phyloP scores from a whole-genome alignment of 2,888 invertebrate species.

The Orthonevra nobilis region DNA sequence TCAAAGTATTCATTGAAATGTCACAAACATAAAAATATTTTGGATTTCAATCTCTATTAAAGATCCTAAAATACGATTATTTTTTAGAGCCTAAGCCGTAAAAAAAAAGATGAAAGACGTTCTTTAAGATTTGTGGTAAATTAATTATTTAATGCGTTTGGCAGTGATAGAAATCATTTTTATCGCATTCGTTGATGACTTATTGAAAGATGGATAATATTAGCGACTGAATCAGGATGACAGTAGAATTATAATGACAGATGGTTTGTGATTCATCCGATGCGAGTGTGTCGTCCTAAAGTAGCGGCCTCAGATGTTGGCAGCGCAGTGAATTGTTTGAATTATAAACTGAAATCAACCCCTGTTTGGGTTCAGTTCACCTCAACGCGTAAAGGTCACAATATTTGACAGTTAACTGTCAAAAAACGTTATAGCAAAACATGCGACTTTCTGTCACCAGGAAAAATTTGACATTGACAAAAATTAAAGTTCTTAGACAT shows the following conservation, averaged over 20 bases:
- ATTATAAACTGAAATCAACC: too few species aligned
- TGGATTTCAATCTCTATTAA: neutral
- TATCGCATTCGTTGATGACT: neutral
- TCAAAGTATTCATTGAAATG: too few species aligned
- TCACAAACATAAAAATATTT: neutral
- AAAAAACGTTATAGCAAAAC: too few species aligned
- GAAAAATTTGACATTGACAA: too few species aligned
- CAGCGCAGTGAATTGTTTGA: too few species aligned
- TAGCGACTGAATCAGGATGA: neutral
- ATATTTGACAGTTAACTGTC: too few species aligned
- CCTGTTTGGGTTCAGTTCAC: too few species aligned
- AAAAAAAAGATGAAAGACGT: neutral
- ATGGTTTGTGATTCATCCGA: slow-evolving; percentile 1
- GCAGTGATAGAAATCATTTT: slow-evolving; percentile 2
- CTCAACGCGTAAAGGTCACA: too few species aligned
- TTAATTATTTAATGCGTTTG: neutral
- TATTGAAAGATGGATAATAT: neutral
- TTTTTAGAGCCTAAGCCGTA: neutral
- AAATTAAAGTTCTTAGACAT: too few species aligned
- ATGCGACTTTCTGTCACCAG: too few species aligned
- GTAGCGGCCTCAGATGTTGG: neutral
- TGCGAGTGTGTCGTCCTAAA: too few species aligned
- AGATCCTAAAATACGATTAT: neutral
- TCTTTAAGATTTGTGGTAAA: neutral
- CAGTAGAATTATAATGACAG: neutral